Evolutionary conservation across 1,140 invertebrate species (phyloP).

Genomic region (Euborellia annulipes): DNA sequence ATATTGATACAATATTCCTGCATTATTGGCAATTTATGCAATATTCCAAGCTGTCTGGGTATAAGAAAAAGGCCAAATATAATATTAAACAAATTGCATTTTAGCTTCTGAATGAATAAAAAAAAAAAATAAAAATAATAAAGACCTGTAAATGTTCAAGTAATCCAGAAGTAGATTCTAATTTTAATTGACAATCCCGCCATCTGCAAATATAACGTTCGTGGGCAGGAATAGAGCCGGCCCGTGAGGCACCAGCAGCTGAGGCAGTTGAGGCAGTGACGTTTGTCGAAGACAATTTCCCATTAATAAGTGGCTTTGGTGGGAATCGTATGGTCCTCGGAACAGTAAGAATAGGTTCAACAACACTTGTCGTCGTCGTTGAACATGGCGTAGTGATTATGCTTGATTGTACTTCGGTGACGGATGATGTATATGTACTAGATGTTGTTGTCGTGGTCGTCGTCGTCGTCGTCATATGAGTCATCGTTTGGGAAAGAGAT

Average conservation of each 20-base stretch:
- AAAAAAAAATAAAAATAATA: conserved; percentile 2
- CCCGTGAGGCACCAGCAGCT: conserved; percentile 17
- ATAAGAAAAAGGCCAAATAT: too few species aligned
- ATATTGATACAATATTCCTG: too few species aligned
- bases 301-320: conserved; percentile 30
- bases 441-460: not conserved
- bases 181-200: conserved; percentile 63
- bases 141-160: conserved; percentile 76
- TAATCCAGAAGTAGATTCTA: conserved; percentile 60
- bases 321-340: conserved; percentile 66
- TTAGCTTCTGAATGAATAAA: too few species aligned
- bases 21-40: too few species aligned
- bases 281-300: conserved; percentile 21
- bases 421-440: not conserved
- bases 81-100: too few species aligned
- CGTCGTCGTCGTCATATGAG: not conserved
- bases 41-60: too few species aligned
- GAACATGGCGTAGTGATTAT: not conserved
- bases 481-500: not conserved
- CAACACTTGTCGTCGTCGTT: not conserved
- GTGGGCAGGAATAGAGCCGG: conserved; percentile 24
- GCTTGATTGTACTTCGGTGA: not conserved
- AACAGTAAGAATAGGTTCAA: conserved; percentile 49
- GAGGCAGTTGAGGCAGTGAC: conserved; percentile 14
- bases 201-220: conserved; percentile 53